These are phyloP conservation scores for Philhelius pedissequus DNA, from an alignment of 2,888 invertebrate species.

Conservation along the genomic window DNA sequence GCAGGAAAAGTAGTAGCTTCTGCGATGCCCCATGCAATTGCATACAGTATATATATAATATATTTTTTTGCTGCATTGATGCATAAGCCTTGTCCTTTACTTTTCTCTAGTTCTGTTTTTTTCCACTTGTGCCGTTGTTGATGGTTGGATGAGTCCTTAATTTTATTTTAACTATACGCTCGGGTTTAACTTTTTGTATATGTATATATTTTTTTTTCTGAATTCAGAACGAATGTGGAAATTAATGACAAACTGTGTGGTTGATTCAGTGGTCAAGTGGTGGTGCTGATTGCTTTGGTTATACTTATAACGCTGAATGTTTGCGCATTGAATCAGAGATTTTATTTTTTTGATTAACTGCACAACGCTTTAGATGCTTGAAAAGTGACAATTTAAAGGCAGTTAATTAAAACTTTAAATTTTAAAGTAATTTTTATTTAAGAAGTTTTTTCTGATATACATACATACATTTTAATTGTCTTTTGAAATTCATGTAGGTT, in stretches of 20 bases:
- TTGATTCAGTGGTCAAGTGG: slow-evolving; percentile 55
- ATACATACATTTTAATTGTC: too few relatives aligned
- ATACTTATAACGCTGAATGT: background rate
- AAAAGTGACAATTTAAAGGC: background rate
- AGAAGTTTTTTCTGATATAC: too few relatives aligned
- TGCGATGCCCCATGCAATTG: slow-evolving; percentile 17
- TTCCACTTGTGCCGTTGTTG: slow-evolving; percentile 38
- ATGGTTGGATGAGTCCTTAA: slow-evolving; percentile 65
- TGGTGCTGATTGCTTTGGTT: slow-evolving; percentile 29
- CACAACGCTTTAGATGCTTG: background rate
- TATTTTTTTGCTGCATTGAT: slow-evolving; percentile 38
- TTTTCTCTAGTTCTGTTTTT: slow-evolving; percentile 36
- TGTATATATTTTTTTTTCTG: background rate
- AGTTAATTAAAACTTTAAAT: background rate
- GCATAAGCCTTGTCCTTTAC: slow-evolving; percentile 58
- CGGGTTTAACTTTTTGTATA: slow-evolving; percentile 7
- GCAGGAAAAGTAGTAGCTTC: background rate
- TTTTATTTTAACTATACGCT: slow-evolving; percentile 37
- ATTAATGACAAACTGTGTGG: slow-evolving; percentile 51
- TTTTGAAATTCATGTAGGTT: too few relatives aligned
- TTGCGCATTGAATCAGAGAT: slow-evolving; percentile 9
- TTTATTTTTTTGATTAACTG: background rate
- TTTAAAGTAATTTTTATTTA: background rate
- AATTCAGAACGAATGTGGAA: slow-evolving; percentile 34
- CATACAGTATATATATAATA: background rate